These are phyloP conservation scores for Drosophila limbata DNA, from an alignment of 2,888 invertebrate genomes.

Conservation along the genomic window DNA sequence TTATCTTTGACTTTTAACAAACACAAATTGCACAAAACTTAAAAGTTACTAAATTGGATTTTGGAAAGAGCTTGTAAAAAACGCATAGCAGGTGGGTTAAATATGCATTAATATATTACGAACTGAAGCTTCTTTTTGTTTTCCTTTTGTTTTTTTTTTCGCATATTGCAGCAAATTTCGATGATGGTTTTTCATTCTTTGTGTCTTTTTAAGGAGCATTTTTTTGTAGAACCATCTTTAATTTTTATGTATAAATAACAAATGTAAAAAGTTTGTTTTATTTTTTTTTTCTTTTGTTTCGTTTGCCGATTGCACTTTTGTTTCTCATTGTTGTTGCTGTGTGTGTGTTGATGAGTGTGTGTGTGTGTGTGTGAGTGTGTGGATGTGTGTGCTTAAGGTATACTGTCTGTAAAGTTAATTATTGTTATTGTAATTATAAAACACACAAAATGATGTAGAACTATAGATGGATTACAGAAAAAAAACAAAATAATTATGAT, in stretches of 20 bases:
- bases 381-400: constrained; percentile 41
- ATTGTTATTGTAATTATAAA: constrained; percentile 34
- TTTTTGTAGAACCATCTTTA: constrained; percentile 23
- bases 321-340: constrained; percentile 44
- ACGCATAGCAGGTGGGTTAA: constrained; percentile 52
- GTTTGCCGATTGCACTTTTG: constrained; percentile 70
- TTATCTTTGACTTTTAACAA: constrained; percentile 13
- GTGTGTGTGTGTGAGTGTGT: constrained; percentile 24
- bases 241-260: constrained; percentile 59
- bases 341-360: constrained; percentile 21
- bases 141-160: constrained; percentile 35
- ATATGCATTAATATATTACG: constrained; percentile 35
- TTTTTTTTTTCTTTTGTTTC: constrained; percentile 43
- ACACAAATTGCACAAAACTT: constrained; percentile 59
- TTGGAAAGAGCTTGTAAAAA: constrained; percentile 45
- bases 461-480: constrained; percentile 24
- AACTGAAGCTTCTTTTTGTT: constrained; percentile 52
- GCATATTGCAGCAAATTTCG: constrained; percentile 68
- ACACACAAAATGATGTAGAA: constrained; percentile 33
- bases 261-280: constrained; percentile 60
- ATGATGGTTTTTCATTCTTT: constrained; percentile 29
- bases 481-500: constrained; percentile 39
- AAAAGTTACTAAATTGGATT: constrained; percentile 16
- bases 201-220: constrained; percentile 40
- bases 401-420: constrained; percentile 31